Base-by-base conservation (phyloP, 2,113 vertebrate species). In the Brienomyrus brachyistius region DNA sequence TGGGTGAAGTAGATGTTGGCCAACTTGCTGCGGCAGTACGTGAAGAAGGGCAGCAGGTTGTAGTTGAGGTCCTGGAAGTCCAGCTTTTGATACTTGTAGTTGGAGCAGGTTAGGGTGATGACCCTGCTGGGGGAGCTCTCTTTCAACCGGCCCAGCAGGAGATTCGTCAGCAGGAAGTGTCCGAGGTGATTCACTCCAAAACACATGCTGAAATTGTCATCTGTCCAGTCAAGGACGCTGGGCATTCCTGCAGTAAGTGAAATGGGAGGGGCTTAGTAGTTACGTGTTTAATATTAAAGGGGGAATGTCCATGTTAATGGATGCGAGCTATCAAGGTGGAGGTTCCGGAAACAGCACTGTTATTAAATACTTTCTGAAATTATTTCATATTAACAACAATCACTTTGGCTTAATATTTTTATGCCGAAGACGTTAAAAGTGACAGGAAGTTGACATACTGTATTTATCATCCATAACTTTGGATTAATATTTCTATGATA, bases 1-100 rank as follows among this genome's bases (percentile, higher is more conserved):
- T 95, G 95, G 70, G 95, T 96, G 93, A 97, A 97, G 94, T 96
- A 96, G 89, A 96, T 94, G 92, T 97, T 96, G 40, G 96, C 96
- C 93, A 97, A 93, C 90, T 97, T 97, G 92, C 96, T 97, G 90
- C 96, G 95, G 92, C 95, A 95, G 93, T 96, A 96, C 77, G 96
- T 95, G 93, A 97, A 96, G 89, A 97, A 95, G 27, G 95, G 96
- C 83, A 96, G 92, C 43, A 96, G 94, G 91, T 96, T 96, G 93
- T 96, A 96, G 93, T 96, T 97, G 52, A 97, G 94, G 91, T 97
- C 95, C 90, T 95, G 93, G 86, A 97, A 96, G 94, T 97, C 91
- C 91, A 97, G 93, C 88, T 94, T 96, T 91, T 95, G 96, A 92
- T 95, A 96, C 91, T 95, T 96, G 94, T 97, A 96, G 90, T 77